Evolutionary conservation across 37 sponge, comb jelly and placozoan species (phyloP).

Genomic region (Hexactinellida sp.): DNA sequence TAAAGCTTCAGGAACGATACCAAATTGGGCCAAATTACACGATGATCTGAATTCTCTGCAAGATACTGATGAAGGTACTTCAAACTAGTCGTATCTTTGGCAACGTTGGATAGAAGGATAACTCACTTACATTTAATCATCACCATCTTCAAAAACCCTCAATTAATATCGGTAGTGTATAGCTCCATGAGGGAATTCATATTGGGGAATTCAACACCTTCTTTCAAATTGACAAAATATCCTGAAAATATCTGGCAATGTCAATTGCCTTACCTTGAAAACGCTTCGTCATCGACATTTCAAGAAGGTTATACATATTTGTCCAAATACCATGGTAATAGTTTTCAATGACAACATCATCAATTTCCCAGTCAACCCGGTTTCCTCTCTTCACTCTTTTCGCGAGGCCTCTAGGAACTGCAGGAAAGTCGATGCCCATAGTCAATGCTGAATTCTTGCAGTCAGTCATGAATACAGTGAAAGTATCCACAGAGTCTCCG

Average conservation of each 20-base stretch:
- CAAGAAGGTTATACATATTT: too few relatives aligned
- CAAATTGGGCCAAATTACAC: background rate
- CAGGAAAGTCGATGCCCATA: background rate
- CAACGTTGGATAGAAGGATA: background rate
- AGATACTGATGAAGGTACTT: background rate
- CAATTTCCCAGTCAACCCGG: background rate
- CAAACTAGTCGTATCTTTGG: background rate
- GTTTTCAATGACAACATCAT: too few relatives aligned
- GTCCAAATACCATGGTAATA: too few relatives aligned
- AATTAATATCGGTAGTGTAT: background rate
- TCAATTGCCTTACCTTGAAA: too few relatives aligned
- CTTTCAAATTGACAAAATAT: background rate
- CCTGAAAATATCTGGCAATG: background rate
- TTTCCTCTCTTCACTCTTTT: background rate
- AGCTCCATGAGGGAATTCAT: background rate
- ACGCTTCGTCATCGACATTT: background rate
- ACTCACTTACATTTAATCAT: background rate
- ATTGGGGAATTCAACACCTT: background rate
- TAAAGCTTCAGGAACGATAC: too few relatives aligned
- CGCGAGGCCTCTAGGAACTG: background rate
- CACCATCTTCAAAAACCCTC: background rate
- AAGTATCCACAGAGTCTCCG: background rate
- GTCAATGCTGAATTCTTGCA: background rate
- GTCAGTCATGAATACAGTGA: background rate
- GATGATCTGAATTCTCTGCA: background rate